Evolutionary conservation across 2,888 invertebrate genomes (phyloP), one percentile per base, ranked within the genome.

Genomic region (Pandemis heparana): DNA sequence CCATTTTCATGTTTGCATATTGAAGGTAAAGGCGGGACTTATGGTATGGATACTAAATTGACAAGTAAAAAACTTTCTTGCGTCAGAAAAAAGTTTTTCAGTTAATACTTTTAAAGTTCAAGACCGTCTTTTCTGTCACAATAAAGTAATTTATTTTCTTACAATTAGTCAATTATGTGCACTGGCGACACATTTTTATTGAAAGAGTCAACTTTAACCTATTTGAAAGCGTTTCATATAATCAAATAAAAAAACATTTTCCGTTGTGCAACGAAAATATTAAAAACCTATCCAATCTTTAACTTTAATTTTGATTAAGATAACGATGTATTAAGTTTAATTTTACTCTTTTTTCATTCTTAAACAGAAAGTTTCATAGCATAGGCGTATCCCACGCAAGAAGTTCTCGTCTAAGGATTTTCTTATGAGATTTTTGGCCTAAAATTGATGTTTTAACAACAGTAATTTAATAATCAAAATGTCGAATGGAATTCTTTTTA

Each of bases 71-170:
- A 39, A 53, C 69, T 61, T 32, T 39, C 60, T 6, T 41, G 51
- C 60, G 60, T 18, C 64, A 61, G 59, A 74, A 53, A 43, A 41
- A 18, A 74, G 74, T 69, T 18, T 39, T 5, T 7, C 38, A 32
- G 10, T 32, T 23, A 1, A 41, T 59, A 9, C 2, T 32, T 32
- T 39, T 9, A 48, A 10, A 23, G 41, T 48, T 32, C 5, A 43
- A 38, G 48, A 41, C 16, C 73, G 14, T 69, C 32, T 41, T 59
- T 73, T 73, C 39, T 69, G 68, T 6, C 63, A 64, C 59, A 48
- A 23, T 16, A 63, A 56, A 73, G 43, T 59, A 41, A 38, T 48
- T 48, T 48, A 48, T 39, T 43, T 56, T 32, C 46, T 16, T 43
- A n/a, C 6, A 65, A 5, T 38, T 38, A 53, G 51, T 53, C 16